phyloP scores from a whole-genome alignment of 2,797 vertebrate species.

The Manis javanica region DNA sequence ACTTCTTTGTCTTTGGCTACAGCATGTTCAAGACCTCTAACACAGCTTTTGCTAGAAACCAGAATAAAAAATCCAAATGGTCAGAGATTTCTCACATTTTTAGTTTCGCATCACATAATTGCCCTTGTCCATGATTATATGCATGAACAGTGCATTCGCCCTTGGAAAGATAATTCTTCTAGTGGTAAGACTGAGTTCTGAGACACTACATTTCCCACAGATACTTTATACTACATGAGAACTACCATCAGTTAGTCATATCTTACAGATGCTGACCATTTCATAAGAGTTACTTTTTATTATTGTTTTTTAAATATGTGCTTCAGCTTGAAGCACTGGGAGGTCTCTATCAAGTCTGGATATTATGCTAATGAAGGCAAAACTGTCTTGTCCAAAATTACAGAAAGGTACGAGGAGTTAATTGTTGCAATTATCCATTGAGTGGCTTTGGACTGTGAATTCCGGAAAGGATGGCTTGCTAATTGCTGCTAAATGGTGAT shows the following conservation, averaged over 20 bases:
- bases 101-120: not conserved
- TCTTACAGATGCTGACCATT: not conserved
- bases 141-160: fast-evolving
- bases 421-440: slow-evolving; percentile 81
- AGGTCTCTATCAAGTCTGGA: not conserved
- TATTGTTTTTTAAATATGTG: not conserved
- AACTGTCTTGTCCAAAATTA: slow-evolving; percentile 47
- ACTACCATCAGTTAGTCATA: not conserved
- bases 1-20: not conserved
- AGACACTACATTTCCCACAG: not conserved
- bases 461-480: slow-evolving; percentile 75
- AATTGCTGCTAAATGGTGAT: slow-evolving; percentile 82
- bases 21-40: not conserved
- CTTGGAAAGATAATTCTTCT: not conserved
- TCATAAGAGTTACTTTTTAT: not conserved
- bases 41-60: not conserved
- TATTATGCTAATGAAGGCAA: slow-evolving; percentile 45
- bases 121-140: not conserved
- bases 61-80: not conserved
- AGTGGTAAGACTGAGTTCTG: not conserved
- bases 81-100: not conserved
- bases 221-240: not conserved
- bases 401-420: slow-evolving; percentile 72
- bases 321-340: not conserved
- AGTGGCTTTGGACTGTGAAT: slow-evolving; percentile 74